phyloP scores from a whole-genome alignment of 2,888 invertebrate species.

The Napeogenes inachia region DNA sequence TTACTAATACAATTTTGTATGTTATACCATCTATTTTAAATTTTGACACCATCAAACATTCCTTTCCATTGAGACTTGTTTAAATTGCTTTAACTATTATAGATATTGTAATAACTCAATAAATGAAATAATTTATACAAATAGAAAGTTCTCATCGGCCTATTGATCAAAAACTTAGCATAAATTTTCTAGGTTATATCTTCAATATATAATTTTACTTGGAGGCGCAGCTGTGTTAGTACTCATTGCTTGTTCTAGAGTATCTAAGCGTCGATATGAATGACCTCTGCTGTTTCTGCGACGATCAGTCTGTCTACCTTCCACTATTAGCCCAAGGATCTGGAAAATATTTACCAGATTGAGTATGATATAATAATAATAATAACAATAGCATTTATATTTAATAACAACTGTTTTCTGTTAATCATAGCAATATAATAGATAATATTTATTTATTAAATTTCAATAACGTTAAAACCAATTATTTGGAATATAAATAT shows the following conservation, averaged over 20 bases:
- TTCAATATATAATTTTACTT: slow-evolving; percentile 67
- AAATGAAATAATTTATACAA: slow-evolving; percentile 6
- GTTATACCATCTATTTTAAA: neutral
- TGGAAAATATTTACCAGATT: slow-evolving; percentile 36
- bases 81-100: no score
- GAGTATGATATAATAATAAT: no score
- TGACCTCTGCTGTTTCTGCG: slow-evolving; percentile 68
- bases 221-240: slow-evolving; percentile 60
- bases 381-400: no score
- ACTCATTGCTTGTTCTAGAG: slow-evolving; percentile 69
- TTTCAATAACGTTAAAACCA: no score
- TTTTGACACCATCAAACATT: no score
- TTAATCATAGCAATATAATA: no score
- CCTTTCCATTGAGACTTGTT: no score
- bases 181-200: neutral
- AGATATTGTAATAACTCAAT: neutral
- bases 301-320: slow-evolving; percentile 60
- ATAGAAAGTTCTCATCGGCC: slow-evolving; percentile 10
- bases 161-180: neutral
- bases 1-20: neutral
- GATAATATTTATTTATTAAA: no score
- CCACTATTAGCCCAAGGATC: slow-evolving; percentile 64
- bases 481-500: no score
- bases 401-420: no score
- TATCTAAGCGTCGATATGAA: slow-evolving; percentile 66